phyloP scores from a whole-genome alignment of 2,888 invertebrate species.

The Pogonocherus hispidulus region DNA sequence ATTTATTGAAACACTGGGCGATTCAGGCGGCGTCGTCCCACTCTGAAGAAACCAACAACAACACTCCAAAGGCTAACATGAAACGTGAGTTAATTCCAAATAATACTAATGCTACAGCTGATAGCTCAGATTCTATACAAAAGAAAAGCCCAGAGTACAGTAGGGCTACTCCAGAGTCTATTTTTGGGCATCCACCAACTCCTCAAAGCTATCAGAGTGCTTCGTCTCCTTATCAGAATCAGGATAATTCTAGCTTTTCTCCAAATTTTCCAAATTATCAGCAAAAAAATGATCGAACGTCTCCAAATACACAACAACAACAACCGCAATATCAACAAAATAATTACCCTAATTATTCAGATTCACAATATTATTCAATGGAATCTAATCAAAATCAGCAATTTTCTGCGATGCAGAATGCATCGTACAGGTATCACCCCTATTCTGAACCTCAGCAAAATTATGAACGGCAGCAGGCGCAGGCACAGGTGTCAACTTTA shows the following conservation, averaged over 20 bases:
- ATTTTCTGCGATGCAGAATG: slow-evolving; percentile 57
- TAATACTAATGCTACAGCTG: slow-evolving; percentile 76
- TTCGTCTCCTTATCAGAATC: slow-evolving; percentile 77
- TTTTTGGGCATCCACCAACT: slow-evolving; percentile 76
- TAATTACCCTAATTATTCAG: slow-evolving; percentile 52
- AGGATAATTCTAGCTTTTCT: slow-evolving; percentile 72
- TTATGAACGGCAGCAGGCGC: slow-evolving; percentile 67
- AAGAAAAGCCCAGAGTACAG: slow-evolving; percentile 74
- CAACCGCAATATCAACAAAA: slow-evolving; percentile 55
- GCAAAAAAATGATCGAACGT: slow-evolving; percentile 68
- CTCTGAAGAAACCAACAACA: slow-evolving; percentile 76
- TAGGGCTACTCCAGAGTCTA: slow-evolving; percentile 73
- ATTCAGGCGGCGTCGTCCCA: slow-evolving; percentile 69
- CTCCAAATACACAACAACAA: slow-evolving; percentile 63
- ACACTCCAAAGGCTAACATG: slow-evolving; percentile 69
- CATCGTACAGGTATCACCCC: slow-evolving; percentile 66
- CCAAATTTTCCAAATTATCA: slow-evolving; percentile 66
- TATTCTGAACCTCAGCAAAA: slow-evolving; percentile 68
- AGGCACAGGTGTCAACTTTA: slow-evolving; percentile 63
- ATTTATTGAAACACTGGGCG: slow-evolving; percentile 82
- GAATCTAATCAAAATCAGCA: slow-evolving; percentile 65
- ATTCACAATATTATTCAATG: slow-evolving; percentile 60
- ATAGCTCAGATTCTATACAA: slow-evolving; percentile 80
- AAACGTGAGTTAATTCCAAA: slow-evolving; percentile 73
- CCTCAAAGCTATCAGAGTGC: slow-evolving; percentile 78